Base-by-base conservation (phyloP, 2,113 vertebrate species). In the Channa maculata region DNA sequence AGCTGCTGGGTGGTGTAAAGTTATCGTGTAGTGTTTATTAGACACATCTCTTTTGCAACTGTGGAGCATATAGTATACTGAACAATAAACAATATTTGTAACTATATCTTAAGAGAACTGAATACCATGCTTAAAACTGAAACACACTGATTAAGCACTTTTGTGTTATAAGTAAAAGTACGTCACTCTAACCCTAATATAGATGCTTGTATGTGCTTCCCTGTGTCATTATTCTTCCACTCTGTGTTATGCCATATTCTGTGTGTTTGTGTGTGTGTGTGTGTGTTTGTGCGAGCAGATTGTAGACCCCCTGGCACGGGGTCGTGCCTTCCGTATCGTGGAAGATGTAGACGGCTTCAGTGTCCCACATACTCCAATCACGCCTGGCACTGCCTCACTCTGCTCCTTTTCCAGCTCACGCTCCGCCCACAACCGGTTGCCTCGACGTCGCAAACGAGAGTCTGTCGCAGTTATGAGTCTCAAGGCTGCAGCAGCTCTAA, bases 381-480 rank as follows among this genome's bases (percentile, higher is more conserved):
- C 97, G 0, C 97, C 97, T 0, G 96, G 97, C 0, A 95, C 95
- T 2, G 93, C 95, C 0, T 99, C 98, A 1, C 93, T 99, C 65
- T 98, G 97, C 92, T 99, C 98, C 88, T 96, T 98, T 93, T 96
- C 95, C 91, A 99, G 98, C 92, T 99, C 97, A 0, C 96, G 96
- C 86, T 99, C 97, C 0, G 97, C 96, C 55, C 96, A 97, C 82
- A 95, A 93, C 87, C 93, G 96, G 78, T 87, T 97, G 73, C 98
- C 97, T 0, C 94, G 95, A 34, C 89, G 97, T 77, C 95, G 97
- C 75, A 99, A 99, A 82, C 93, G 96, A 1, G 96, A 99, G 69
- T 99, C 98, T 0, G 97, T 99, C 4, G 97, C 98, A 41, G 96
- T 97, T 71, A 99, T 99, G 98, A 98, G 97, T 70, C 96, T 99